Evolutionary conservation across 2,113 vertebrate species (phyloP).

Genomic region (Odontesthes bonariensis): DNA sequence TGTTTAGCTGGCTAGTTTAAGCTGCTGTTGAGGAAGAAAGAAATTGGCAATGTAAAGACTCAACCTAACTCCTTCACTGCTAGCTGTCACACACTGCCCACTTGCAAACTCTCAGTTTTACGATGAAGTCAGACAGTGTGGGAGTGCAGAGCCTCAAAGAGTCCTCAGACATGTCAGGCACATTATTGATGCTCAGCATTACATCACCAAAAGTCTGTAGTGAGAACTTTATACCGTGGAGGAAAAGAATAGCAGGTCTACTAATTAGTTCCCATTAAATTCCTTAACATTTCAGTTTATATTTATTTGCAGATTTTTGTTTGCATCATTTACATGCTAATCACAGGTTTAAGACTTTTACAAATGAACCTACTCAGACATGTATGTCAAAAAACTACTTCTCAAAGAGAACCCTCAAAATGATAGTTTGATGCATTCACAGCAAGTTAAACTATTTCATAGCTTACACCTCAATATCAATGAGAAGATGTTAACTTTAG

Average conservation of each 20-base stretch:
- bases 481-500: slow-evolving; percentile 66
- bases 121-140: slow-evolving; percentile 52
- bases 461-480: slow-evolving; percentile 61
- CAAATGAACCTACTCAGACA: not conserved
- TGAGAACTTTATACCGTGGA: not conserved
- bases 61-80: slow-evolving; percentile 58
- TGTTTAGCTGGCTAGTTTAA: slow-evolving; percentile 33
- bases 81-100: slow-evolving; percentile 65
- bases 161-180: slow-evolving; percentile 55
- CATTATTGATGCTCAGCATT: slow-evolving; percentile 44
- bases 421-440: slow-evolving; percentile 16
- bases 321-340: slow-evolving; percentile 28
- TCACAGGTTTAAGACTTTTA: slow-evolving; percentile 26
- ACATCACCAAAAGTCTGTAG: slow-evolving; percentile 9
- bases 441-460: slow-evolving; percentile 52
- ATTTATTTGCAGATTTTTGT: slow-evolving; percentile 1
- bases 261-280: slow-evolving; percentile 19
- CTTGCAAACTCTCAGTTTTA: slow-evolving; percentile 52
- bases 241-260: not conserved
- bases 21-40: slow-evolving; percentile 32
- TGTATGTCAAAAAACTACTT: slow-evolving; percentile 15
- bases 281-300: slow-evolving; percentile 18
- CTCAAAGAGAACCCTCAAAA: slow-evolving; percentile 28
- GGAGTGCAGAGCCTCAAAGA: slow-evolving; percentile 48
- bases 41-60: slow-evolving; percentile 59